Percentiles rank a stretch among this genome's conserved stretches.
phyloP scores from a whole-genome alignment of 2,888 invertebrate species.

The Leistus spinibarbis region DNA sequence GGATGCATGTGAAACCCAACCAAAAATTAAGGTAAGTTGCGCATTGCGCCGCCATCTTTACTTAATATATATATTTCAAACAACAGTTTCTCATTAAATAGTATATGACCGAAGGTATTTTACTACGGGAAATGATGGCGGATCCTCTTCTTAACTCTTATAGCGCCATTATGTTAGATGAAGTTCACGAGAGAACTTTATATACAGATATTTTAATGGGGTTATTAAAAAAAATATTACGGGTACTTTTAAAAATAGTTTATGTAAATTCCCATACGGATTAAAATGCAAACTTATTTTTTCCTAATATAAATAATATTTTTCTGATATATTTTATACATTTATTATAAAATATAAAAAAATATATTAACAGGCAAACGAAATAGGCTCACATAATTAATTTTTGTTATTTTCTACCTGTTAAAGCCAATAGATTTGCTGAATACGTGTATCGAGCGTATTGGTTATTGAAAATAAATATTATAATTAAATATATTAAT shows the following conservation, averaged over 20 bases:
- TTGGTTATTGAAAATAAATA: too few relatives aligned
- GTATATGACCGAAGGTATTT: slow-evolving; percentile 96
- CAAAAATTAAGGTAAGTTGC: slow-evolving; percentile 76
- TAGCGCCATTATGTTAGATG: slow-evolving; percentile 87
- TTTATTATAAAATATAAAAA: too few relatives aligned
- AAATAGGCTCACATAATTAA: too few relatives aligned
- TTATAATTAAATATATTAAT: too few relatives aligned
- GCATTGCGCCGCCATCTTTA: too few relatives aligned
- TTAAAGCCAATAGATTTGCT: too few relatives aligned
- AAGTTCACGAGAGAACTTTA: slow-evolving; percentile 93
- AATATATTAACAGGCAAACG: too few relatives aligned
- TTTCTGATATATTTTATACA: too few relatives aligned
- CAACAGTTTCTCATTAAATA: slow-evolving; percentile 51
- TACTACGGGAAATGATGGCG: slow-evolving; percentile 92
- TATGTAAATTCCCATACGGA: neutral
- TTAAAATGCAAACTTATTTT: neutral
- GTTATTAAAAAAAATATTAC: slow-evolving; percentile 87
- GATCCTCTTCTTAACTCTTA: slow-evolving; percentile 92
- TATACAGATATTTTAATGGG: slow-evolving; percentile 95
- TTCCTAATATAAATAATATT: too few relatives aligned
- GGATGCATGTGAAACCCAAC: slow-evolving; percentile 67
- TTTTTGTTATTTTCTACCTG: too few relatives aligned
- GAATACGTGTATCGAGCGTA: too few relatives aligned
- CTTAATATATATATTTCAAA: too few relatives aligned
- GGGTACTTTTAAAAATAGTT: slow-evolving; percentile 62